Evolutionary conservation across 2,113 vertebrate species (phyloP).

Genomic region (Ciconia maguari): DNA sequence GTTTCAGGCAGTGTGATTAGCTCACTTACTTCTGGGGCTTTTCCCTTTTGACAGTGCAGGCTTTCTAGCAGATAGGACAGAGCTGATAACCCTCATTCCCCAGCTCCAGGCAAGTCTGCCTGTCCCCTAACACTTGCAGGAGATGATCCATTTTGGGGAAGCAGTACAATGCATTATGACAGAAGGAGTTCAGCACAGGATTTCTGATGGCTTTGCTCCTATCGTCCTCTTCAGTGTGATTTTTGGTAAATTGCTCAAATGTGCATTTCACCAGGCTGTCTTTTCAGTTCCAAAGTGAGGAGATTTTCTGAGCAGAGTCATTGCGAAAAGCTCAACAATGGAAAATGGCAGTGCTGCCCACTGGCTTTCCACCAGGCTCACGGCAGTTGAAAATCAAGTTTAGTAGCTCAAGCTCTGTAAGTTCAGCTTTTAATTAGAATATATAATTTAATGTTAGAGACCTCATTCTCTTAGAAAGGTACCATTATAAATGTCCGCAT

Average conservation of each 20-base stretch:
- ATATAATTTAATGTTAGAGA: conserved; percentile 43
- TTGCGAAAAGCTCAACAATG: neutral
- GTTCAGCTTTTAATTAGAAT: conserved; percentile 60
- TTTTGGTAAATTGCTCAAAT: neutral
- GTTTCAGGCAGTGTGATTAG: neutral
- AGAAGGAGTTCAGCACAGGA: neutral
- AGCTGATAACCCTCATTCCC: neutral
- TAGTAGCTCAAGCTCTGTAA: neutral
- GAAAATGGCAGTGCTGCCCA: neutral
- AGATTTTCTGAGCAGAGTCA: neutral
- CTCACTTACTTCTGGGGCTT: neutral
- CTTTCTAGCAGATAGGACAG: neutral
- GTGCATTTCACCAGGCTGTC: neutral
- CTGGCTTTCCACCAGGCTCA: neutral
- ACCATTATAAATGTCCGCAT: neutral
- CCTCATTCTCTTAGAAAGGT: neutral
- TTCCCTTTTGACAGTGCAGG: neutral
- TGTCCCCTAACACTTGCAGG: neutral
- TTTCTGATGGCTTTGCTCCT: neutral
- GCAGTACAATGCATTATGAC: rapidly evolving
- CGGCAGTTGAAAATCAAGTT: neutral
- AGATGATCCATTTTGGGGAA: neutral
- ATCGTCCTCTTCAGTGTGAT: rapidly evolving
- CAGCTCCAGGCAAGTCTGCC: neutral
- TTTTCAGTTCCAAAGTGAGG: neutral